Evolutionary conservation across 2,888 invertebrate species (phyloP), one percentile per base, ranked within the genome.

Genomic region (Aleiodes alternator): DNA sequence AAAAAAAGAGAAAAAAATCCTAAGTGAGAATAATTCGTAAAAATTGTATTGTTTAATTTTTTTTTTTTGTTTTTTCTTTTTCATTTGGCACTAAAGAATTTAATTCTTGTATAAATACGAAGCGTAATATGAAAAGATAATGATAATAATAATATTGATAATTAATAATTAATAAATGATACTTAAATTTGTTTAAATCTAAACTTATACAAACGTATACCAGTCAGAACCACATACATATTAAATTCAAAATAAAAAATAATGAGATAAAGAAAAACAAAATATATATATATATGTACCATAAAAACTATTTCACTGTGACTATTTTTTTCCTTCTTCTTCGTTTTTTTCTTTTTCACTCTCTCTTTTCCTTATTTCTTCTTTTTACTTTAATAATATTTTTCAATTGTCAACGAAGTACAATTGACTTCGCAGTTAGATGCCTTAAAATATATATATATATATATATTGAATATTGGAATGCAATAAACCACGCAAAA

Each of bases 41-140:
- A 78, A 78, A 81, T 79, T 79, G 79, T 77, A 79, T 78, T 78
- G 64, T 75, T 69, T 34, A 23, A 74, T 31, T 64, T 72, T 71
- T 29, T 56, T 78, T 69, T 75, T 55, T 69, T 43, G 59, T 70
- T 73, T 76, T 78, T 75, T 78, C 79, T 80, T 78, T 80, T 73
- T 79, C 76, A 73, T 85, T 86, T 86, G 86, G 86, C 86, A 86
- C 86, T 85, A 85, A 86, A 84, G 85, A 86, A 84, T 85, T 82
- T 81, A 82, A 84, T 82, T 83, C 76, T 84, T 78, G 76, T 72
- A 69, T 79, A 77, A 73, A 75, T 77, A 76, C 57, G 70, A 68
- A 69, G 50, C 64, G 55, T 72, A 43, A 78, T 57, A 78, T 79
- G 73, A 77, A 79, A 78, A 78, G 64, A 77, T 76, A 78, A 70